Percentiles rank a stretch among this genome's conserved stretches.
Evolutionary conservation across 2,797 vertebrate genomes (phyloP).

Genomic region (Orestias chungarensis): DNA sequence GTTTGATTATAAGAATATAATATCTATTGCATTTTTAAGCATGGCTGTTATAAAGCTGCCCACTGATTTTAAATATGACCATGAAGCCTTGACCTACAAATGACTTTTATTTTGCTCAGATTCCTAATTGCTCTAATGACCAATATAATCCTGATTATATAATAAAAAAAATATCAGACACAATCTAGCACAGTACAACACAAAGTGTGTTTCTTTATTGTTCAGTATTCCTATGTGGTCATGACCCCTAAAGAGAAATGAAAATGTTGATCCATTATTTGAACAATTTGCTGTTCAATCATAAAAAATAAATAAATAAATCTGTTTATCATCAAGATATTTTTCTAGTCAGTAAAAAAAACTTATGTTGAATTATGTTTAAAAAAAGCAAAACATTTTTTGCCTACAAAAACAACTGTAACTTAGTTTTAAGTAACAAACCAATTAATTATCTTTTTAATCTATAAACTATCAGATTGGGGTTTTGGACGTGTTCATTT

Average conservation of each 20-base stretch:
- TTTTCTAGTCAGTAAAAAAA: neutral
- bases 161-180: neutral
- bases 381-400: neutral
- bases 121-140: neutral
- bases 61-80: too few species aligned
- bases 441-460: neutral
- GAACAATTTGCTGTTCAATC: neutral
- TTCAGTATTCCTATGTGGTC: neutral
- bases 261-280: too few species aligned
- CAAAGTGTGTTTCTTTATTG: neutral
- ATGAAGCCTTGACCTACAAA: too few species aligned
- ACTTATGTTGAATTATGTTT: neutral
- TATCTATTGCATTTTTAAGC: too few species aligned
- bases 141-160: neutral
- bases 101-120: neutral
- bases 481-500: neutral
- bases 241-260: neutral
- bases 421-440: too few species aligned
- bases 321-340: too few species aligned
- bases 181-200: too few species aligned
- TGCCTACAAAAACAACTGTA: neutral
- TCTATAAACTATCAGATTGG: neutral
- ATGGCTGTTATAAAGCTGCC: too few species aligned
- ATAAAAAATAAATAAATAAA: neutral
- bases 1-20: neutral